Percentiles rank a stretch among this genome's conserved stretches.
Conservation (phyloP, 2,888 invertebrate species). For the Chaitophorus viminalis region DNA sequence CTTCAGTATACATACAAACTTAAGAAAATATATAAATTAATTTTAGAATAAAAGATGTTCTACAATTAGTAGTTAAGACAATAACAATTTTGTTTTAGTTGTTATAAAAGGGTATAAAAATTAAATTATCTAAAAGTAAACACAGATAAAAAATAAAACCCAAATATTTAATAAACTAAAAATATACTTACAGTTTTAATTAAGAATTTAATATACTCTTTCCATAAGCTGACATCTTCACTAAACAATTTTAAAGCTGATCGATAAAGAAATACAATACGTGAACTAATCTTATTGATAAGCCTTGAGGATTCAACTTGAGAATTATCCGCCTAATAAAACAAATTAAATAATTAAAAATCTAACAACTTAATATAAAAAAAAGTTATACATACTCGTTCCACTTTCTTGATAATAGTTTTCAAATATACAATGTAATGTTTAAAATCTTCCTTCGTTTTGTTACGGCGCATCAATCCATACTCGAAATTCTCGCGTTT, state of each 20-base stretch:
- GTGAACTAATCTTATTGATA: neutral
- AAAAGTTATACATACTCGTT: neutral
- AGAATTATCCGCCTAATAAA: neutral
- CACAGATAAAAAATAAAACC: neutral
- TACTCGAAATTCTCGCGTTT: slow-evolving; percentile 53
- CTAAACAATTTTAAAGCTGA: slow-evolving; percentile 29
- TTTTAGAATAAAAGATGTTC: too few relatives aligned
- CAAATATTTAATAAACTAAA: neutral
- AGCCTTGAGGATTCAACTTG: slow-evolving; percentile 1
- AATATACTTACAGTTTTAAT: slow-evolving; percentile 19
- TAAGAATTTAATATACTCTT: slow-evolving; percentile 42
- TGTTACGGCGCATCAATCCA: slow-evolving; percentile 48
- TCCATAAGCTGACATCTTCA: slow-evolving; percentile 33
- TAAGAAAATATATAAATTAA: too few relatives aligned
- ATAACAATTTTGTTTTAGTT: too few relatives aligned
- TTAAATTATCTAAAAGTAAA: too few relatives aligned
- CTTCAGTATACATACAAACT: too few relatives aligned
- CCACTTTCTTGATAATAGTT: slow-evolving; percentile 13
- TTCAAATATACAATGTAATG: slow-evolving; percentile 43
- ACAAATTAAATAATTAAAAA: neutral
- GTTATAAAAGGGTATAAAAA: too few relatives aligned
- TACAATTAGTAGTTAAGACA: too few relatives aligned
- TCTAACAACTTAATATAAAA: neutral
- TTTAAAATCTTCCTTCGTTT: slow-evolving; percentile 35
- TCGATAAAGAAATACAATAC: slow-evolving; percentile 8